phyloP scores from a whole-genome alignment of 2,113 vertebrate genomes.

The Cyrtonyx montezumae region DNA sequence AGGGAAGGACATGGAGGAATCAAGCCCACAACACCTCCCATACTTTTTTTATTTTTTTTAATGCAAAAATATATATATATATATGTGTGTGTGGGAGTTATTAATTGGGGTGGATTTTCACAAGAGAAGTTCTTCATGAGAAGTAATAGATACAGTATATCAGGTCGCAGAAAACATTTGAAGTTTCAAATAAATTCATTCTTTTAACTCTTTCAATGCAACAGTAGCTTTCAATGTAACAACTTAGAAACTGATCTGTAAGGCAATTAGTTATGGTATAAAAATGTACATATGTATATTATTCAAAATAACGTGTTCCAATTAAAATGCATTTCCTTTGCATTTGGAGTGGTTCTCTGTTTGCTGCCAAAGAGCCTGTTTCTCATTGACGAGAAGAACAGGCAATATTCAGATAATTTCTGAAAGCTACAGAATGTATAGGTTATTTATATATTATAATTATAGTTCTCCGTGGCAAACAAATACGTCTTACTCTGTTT shows the following conservation, averaged over 20 bases:
- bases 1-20: not conserved
- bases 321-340: slow-evolving; percentile 40
- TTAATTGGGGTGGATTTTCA: not conserved
- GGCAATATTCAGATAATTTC: not conserved
- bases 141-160: not conserved
- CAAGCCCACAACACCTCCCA: not conserved
- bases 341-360: not conserved
- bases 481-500: not conserved
- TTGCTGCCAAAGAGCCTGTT: not conserved
- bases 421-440: not conserved
- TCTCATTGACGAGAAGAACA: not conserved
- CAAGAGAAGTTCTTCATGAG: not conserved
- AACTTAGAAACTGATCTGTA: not conserved
- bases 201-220: not conserved
- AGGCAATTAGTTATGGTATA: not conserved
- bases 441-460: not conserved
- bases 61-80: no score
- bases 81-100: not conserved
- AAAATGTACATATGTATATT: slow-evolving; percentile 7
- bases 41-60: not conserved
- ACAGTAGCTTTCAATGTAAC: not conserved
- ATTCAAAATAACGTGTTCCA: not conserved
- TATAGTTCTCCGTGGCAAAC: not conserved
- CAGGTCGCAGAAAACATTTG: not conserved
- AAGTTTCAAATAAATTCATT: not conserved